Base-by-base conservation (phyloP, 2,113 vertebrate species). In the Aldabrachelys gigantea region DNA sequence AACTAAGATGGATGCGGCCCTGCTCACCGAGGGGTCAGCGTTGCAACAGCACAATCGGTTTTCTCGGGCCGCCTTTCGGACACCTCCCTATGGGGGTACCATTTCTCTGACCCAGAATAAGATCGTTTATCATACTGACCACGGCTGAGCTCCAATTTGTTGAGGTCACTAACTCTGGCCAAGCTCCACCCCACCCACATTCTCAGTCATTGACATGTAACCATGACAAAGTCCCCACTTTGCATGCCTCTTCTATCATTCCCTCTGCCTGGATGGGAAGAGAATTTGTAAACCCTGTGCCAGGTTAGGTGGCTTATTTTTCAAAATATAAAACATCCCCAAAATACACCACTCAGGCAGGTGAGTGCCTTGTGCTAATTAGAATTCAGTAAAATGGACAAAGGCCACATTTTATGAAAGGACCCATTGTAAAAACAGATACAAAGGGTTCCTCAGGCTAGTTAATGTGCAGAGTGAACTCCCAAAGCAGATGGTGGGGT, bases 61-160 rank as follows among this genome's bases (percentile, higher is more conserved):
- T 95, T 95, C 92, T 80, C 41, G 89, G 94, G 93, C 93, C 10
- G 80, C 96, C 93, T 80, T 35, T 75, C 1, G 62, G 94, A 92
- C 86, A 53, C 90, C 96, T 96, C 97, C 96, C 97, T 57, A 94
- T 92, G 97, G 98, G 98, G 94, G 88, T 50, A 94, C 92, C 92
- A 89, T 92, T 97, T 95, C 96, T 98, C 96, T 96, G 97, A 97
- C 97, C 97, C 72, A 89, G 97, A 96, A 96, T 94, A 95, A 94
- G 97, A 98, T 98, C 98, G 98, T 98, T 98, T 98, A 98, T 98
- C 98, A 98, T 95, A 97, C 95, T 98, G 98, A 97, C 97, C 98
- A 95, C 87, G 96, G 97, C 94, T 96, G 91, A 97, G 96, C 98
- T 98, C 95, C 97, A 98, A 97, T 98, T 96, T 96, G 97, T 97